Conservation (phyloP, 2,888 invertebrate species). For the Lasioglossum villosulum region DNA sequence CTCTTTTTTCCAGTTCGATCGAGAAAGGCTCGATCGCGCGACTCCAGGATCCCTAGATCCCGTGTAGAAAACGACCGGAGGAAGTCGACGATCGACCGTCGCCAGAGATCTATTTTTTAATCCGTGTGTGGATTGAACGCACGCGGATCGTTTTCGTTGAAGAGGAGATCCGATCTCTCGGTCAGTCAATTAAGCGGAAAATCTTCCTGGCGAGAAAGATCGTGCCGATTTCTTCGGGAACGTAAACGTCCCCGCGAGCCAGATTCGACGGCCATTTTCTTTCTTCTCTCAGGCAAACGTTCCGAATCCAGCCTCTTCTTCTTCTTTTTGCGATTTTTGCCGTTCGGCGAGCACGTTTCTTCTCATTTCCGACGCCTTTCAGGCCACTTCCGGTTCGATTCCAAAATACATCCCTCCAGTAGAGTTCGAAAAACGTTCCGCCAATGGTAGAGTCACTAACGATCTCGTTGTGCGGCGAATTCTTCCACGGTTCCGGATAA, state of each 20-base stretch:
- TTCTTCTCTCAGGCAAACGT: constrained; percentile 65
- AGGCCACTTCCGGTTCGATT: not conserved
- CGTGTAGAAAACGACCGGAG: not conserved
- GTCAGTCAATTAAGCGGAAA: constrained; percentile 50
- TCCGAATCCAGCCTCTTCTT: constrained; percentile 75
- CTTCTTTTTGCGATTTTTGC: constrained; percentile 48
- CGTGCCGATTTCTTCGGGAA: constrained; percentile 34
- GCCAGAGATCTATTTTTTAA: constrained; percentile 32
- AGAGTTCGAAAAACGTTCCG: not conserved
- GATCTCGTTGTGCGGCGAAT: not conserved
- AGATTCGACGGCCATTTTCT: constrained; percentile 72
- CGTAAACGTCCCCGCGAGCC: constrained; percentile 68
- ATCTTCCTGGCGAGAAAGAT: constrained; percentile 7
- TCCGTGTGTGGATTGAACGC: constrained; percentile 6
- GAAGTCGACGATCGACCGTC: constrained; percentile 13
- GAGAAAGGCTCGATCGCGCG: not conserved
- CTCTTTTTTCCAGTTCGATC: not conserved
- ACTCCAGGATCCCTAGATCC: constrained; percentile 25
- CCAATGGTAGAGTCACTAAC: not conserved
- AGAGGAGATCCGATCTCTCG: constrained; percentile 30
- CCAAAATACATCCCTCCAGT: not conserved
- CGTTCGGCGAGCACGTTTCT: not conserved
- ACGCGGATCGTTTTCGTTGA: constrained; percentile 2
- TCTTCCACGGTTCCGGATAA: constrained; percentile 81
- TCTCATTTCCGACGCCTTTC: not conserved